phyloP scores from a whole-genome alignment of 1,140 invertebrate species.

The Meteorus sp. region DNA sequence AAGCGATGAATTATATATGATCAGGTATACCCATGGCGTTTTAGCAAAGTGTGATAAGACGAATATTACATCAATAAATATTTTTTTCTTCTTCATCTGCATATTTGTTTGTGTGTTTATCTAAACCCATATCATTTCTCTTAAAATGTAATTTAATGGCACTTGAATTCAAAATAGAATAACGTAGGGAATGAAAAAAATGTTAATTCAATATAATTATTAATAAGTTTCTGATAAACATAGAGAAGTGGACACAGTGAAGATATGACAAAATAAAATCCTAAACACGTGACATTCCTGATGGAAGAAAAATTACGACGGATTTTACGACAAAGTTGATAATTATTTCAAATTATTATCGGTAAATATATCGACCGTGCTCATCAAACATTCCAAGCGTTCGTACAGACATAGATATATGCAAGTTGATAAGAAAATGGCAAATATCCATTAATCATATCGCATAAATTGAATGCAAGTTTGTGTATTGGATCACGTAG shows the following conservation, averaged over 20 bases:
- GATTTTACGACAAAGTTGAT: background rate
- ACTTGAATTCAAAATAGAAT: no score
- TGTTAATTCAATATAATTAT: no score
- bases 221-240: no score
- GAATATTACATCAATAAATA: background rate
- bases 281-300: background rate
- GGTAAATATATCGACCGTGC: background rate
- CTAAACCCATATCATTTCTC: no score
- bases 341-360: constrained; percentile 8
- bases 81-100: no score
- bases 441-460: constrained; percentile 16
- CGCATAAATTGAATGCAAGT: constrained; percentile 8
- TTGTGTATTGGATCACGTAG: background rate
- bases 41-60: constrained; percentile 3
- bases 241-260: background rate
- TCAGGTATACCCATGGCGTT: background rate
- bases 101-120: no score
- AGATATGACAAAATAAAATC: no score
- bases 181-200: no score
- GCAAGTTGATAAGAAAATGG: constrained; percentile 3
- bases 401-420: no score
- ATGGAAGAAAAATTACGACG: constrained; percentile 4
- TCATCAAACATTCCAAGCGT: constrained; percentile 11
- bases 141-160: no score
- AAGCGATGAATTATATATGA: constrained; percentile 9